A percentile compares a stretch with the other conserved stretches of the same genome.
Evolutionary conservation across 2,797 vertebrate species (phyloP).

Genomic region (Yasuhikotakia modesta): DNA sequence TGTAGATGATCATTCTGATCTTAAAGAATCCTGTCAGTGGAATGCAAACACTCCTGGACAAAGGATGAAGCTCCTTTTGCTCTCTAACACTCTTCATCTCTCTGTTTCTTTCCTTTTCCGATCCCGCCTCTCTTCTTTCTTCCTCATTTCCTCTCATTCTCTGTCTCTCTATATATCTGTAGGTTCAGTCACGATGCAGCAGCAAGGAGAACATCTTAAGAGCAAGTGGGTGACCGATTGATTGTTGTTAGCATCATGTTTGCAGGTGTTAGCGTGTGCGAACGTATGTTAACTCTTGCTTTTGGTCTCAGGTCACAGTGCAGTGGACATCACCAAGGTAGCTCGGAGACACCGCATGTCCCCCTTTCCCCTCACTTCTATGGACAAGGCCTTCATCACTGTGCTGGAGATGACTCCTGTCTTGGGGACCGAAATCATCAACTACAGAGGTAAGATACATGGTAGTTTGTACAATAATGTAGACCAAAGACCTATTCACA

Average conservation of each 20-base stretch:
- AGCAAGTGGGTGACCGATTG: constrained; percentile 84
- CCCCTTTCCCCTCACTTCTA: constrained; percentile 96
- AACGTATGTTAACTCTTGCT: too few species aligned
- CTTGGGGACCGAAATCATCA: constrained; percentile 97
- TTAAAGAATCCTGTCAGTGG: constrained; percentile 49
- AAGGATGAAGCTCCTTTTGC: constrained; percentile 32
- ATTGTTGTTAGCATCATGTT: too few species aligned
- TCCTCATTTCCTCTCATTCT: constrained; percentile 40
- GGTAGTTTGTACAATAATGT: too few species aligned
- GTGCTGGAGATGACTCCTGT: constrained; percentile 98
- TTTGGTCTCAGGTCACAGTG: constrained; percentile 87
- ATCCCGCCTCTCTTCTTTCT: constrained; percentile 19
- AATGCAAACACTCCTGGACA: constrained; percentile 50
- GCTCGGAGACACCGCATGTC: constrained; percentile 97
- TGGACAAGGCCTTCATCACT: constrained; percentile 99
- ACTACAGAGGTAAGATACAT: constrained; percentile 86
- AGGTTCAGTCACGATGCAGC: constrained; percentile 99
- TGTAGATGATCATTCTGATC: constrained; percentile 51
- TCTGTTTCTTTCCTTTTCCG: constrained; percentile 40
- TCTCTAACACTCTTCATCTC: constrained; percentile 13
- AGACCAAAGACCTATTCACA: too few species aligned
- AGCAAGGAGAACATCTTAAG: constrained; percentile 99
- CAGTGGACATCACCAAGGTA: constrained; percentile 98
- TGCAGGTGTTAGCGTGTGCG: too few species aligned
- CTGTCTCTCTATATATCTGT: constrained; percentile 69